Base-by-base conservation (phyloP, 2,113 vertebrate genomes). In the Quiscalus mexicanus region DNA sequence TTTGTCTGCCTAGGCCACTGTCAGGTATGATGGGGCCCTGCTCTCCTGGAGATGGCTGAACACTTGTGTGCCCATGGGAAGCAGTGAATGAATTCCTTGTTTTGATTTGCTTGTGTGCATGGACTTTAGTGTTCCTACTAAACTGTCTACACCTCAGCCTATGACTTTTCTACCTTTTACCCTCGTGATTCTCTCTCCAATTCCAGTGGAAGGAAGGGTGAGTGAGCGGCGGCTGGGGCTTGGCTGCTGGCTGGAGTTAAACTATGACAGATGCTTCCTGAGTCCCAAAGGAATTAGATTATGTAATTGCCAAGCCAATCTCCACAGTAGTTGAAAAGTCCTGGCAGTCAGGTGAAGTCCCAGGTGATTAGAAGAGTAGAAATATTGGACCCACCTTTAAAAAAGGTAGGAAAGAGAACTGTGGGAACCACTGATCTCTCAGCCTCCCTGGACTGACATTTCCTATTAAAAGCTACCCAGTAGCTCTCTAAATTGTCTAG, bases 51-150 rank as follows among this genome's bases (percentile, higher is more conserved):
- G 19, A 30, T 60, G n/a, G 53, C 24, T 60, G n/a, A 75, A n/a
- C 52, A 60, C 16, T 15, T 59, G 8, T 1, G 0, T n/a, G 53
- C 9, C 10, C 3, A 1, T 30, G 22, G 12, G 20, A 82, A 30
- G 15, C 3, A 5, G 23, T 45, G 24, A 60, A 30, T 12, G 0
- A 28, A 67, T 37, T 37, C 27, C 25, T 74, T 58, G 28, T 42
- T 58, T 44, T 73, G 31, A 31, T 67, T 81, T 52, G 27, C 12
- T 20, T 52, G 15, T 0, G 0, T 81, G 7, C 3, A 3, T 59
- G 11, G 15, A 16, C 35, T 67, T 82, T 30, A 21, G 19, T 39
- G 30, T 45, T 23, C 28, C 33, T 65, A 2, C 58, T 44, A 50
- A 44, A 73, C 27, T 44, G 50, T 33, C 10, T 39, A 4, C 52